Evolutionary conservation across 2,113 vertebrate genomes (phyloP).

Genomic region (Lathamus discolor): DNA sequence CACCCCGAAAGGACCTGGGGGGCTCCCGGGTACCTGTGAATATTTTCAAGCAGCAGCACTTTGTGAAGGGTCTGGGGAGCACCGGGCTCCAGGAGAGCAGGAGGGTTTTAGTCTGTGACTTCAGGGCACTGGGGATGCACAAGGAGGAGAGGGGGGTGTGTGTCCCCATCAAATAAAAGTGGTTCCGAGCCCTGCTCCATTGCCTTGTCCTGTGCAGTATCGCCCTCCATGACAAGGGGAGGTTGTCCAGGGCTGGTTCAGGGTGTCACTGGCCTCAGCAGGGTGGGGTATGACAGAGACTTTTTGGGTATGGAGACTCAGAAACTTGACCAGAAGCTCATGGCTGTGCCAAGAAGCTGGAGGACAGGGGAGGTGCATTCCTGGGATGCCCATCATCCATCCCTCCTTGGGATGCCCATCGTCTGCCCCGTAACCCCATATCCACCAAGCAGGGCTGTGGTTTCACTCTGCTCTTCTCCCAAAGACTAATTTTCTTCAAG

Average conservation of each 20-base stretch:
- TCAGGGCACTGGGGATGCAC: neutral
- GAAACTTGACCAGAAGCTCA: neutral
- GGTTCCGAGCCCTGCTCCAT: neutral
- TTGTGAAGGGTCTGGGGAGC: neutral
- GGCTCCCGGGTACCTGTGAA: neutral
- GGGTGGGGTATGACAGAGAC: neutral
- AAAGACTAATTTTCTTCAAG: neutral
- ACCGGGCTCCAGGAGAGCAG: neutral
- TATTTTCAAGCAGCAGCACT: neutral
- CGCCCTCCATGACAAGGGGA: accelerated
- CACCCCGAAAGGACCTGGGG: neutral
- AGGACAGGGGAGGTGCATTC: neutral
- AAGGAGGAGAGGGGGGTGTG: neutral
- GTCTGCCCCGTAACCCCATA: neutral
- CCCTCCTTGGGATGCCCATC: no score
- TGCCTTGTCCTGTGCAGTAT: accelerated
- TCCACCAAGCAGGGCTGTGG: accelerated
- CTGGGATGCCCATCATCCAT: neutral
- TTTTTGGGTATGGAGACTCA: neutral
- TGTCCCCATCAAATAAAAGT: neutral
- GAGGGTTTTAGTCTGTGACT: neutral
- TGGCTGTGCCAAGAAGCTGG: accelerated
- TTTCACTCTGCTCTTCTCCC: accelerated
- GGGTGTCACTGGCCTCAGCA: neutral
- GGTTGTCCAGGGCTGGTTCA: neutral